phyloP scores from a whole-genome alignment of 2,888 invertebrate species.

The Rugalucina vietnamica region DNA sequence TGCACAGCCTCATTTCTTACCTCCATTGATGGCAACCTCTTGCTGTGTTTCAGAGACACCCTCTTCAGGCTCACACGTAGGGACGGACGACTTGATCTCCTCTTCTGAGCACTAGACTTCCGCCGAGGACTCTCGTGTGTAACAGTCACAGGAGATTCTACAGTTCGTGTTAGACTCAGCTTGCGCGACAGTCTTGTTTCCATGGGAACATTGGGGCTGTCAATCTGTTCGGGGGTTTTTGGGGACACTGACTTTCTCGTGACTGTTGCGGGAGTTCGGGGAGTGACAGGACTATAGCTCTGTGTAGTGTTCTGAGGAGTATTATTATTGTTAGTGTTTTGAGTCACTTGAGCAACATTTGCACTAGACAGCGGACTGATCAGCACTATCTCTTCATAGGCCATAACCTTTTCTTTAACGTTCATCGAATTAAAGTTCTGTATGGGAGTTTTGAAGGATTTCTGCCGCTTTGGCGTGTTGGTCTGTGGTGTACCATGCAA shows the following conservation, averaged over 20 bases:
- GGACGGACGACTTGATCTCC: background rate
- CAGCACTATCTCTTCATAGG: slow-evolving; percentile 67
- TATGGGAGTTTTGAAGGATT: slow-evolving; percentile 12
- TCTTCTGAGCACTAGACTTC: background rate
- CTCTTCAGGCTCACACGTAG: background rate
- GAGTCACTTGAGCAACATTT: background rate
- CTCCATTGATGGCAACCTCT: background rate
- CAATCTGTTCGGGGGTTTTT: slow-evolving; percentile 42
- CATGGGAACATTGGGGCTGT: slow-evolving; percentile 2
- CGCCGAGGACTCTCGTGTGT: background rate
- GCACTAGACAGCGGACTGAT: slow-evolving; percentile 31
- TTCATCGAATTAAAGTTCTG: slow-evolving; percentile 54
- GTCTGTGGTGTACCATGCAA: background rate
- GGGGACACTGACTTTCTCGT: slow-evolving; percentile 13
- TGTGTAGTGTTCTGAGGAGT: background rate
- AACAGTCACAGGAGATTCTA: background rate
- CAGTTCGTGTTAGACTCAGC: background rate
- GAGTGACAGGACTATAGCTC: slow-evolving; percentile 28
- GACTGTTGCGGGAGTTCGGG: background rate
- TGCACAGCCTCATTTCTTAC: background rate
- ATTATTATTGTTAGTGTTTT: background rate
- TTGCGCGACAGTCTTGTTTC: slow-evolving; percentile 6
- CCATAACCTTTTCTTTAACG: slow-evolving; percentile 64
- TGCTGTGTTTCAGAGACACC: background rate
- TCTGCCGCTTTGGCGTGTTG: background rate